These are phyloP conservation scores for Drosophila fulvimacula DNA, from an alignment of 2,888 invertebrate species.

Conservation along the genomic window DNA sequence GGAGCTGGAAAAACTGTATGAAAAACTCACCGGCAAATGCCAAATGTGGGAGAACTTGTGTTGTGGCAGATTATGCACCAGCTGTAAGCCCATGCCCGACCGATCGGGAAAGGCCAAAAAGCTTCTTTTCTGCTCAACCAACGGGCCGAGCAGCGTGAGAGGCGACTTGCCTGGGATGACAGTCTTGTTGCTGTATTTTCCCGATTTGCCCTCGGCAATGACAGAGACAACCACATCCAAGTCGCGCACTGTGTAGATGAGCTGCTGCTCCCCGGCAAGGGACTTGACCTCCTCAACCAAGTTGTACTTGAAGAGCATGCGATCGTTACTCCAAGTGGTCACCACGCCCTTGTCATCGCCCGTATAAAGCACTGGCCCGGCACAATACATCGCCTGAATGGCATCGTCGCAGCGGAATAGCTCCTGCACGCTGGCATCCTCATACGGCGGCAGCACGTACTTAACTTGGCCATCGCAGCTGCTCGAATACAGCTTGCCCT, in stretches of 20 bases:
- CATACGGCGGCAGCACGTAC: slow-evolving; percentile 80
- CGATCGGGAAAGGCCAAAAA: slow-evolving; percentile 83
- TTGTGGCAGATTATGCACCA: slow-evolving; percentile 78
- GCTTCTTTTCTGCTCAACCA: slow-evolving; percentile 71
- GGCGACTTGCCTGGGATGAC: slow-evolving; percentile 84
- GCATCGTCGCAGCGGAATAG: slow-evolving; percentile 82
- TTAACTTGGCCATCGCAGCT: slow-evolving; percentile 84
- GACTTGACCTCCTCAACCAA: slow-evolving; percentile 84
- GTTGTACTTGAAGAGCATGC: slow-evolving; percentile 84
- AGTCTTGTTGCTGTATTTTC: slow-evolving; percentile 83
- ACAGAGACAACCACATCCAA: slow-evolving; percentile 83
- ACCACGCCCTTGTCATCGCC: slow-evolving; percentile 85
- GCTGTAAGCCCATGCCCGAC: slow-evolving; percentile 80
- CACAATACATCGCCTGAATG: slow-evolving; percentile 83
- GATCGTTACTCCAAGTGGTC: slow-evolving; percentile 83
- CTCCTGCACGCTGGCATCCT: slow-evolving; percentile 70
- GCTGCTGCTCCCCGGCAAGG: slow-evolving; percentile 79
- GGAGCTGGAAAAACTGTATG: neutral
- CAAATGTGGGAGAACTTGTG: slow-evolving; percentile 78
- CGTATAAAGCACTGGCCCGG: slow-evolving; percentile 80
- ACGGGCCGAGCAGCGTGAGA: slow-evolving; percentile 80
- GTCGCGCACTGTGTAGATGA: slow-evolving; percentile 84
- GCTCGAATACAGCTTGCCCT: slow-evolving; percentile 84
- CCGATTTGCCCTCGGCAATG: slow-evolving; percentile 79
- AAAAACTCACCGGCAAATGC: slow-evolving; percentile 69